A percentile compares a stretch with the other conserved stretches of the same genome.
phyloP scores from a whole-genome alignment of 2,888 invertebrate species.

The Leptothorax acervorum region DNA sequence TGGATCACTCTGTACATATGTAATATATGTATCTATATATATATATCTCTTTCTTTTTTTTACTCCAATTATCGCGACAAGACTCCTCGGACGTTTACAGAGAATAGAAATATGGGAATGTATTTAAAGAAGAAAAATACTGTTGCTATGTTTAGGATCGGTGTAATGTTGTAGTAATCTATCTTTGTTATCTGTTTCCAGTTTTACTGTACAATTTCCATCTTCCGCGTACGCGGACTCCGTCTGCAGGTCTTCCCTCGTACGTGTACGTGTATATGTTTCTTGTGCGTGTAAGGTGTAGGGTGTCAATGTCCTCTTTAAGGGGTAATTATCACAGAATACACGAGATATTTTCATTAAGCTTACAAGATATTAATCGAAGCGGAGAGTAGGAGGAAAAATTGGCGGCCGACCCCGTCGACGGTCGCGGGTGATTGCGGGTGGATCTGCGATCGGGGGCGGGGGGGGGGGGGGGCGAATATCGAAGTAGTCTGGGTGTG shows the following conservation, averaged over 20 bases:
- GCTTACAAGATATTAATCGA: slow-evolving; percentile 83
- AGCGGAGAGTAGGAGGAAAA: slow-evolving; percentile 82
- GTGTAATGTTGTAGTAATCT: slow-evolving; percentile 64
- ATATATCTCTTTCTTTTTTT: slow-evolving; percentile 31
- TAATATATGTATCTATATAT: slow-evolving; percentile 11
- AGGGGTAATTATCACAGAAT: slow-evolving; percentile 85
- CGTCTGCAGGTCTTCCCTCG: slow-evolving; percentile 25
- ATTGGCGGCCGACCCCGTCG: slow-evolving; percentile 70
- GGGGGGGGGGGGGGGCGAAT: neutral
- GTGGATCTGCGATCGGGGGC: neutral
- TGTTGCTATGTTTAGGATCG: slow-evolving; percentile 75
- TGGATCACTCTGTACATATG: slow-evolving; percentile 36
- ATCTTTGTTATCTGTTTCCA: slow-evolving; percentile 6
- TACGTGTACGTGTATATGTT: slow-evolving; percentile 62
- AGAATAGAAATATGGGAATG: slow-evolving; percentile 79
- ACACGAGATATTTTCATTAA: slow-evolving; percentile 84
- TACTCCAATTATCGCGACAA: slow-evolving; percentile 63
- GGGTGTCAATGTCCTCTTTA: slow-evolving; percentile 65
- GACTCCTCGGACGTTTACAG: slow-evolving; percentile 76
- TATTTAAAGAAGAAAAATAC: slow-evolving; percentile 81
- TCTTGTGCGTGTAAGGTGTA: slow-evolving; percentile 65
- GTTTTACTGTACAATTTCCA: slow-evolving; percentile 24
- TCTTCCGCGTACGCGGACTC: slow-evolving; percentile 14
- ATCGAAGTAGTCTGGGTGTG: neutral
- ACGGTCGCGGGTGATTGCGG: slow-evolving; percentile 26